A percentile compares a stretch with the other conserved stretches of the same genome.
These are phyloP conservation scores for Tubulanus polymorphus DNA, from an alignment of 2,888 invertebrate species.

Conservation along the genomic window DNA sequence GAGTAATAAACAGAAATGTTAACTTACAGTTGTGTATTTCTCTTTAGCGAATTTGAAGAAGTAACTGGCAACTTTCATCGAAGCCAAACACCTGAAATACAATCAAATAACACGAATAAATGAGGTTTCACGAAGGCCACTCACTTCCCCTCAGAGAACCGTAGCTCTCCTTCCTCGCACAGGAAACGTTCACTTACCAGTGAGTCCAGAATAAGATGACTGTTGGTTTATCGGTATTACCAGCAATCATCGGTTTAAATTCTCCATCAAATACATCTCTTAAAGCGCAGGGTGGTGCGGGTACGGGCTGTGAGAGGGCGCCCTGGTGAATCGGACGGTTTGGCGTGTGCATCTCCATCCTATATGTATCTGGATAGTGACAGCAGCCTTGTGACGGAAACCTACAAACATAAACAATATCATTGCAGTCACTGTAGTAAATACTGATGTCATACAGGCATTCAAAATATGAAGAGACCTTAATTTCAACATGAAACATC, in stretches of 20 bases:
- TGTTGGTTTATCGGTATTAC: slow-evolving; percentile 37
- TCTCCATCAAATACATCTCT: slow-evolving; percentile 48
- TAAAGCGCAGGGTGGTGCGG: slow-evolving; percentile 44
- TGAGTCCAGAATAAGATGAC: slow-evolving; percentile 51
- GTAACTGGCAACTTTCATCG: slow-evolving; percentile 38
- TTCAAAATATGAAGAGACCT: too few relatives aligned
- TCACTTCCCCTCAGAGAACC: slow-evolving; percentile 2
- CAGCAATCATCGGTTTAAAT: slow-evolving; percentile 40
- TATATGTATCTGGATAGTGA: slow-evolving; percentile 41
- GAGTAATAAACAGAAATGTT: too few relatives aligned
- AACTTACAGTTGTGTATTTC: slow-evolving; percentile 29
- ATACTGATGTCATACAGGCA: too few relatives aligned
- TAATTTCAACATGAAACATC: too few relatives aligned
- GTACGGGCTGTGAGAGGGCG: slow-evolving; percentile 40
- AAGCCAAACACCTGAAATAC: slow-evolving; percentile 37
- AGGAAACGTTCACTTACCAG: slow-evolving; percentile 29
- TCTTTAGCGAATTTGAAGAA: slow-evolving; percentile 44
- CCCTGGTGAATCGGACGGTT: slow-evolving; percentile 47
- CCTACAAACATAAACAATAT: slow-evolving; percentile 24
- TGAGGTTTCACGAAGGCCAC: background rate
- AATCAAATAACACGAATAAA: background rate
- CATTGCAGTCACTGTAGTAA: too few relatives aligned
- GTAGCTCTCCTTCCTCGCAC: background rate
- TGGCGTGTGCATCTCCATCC: slow-evolving; percentile 37
- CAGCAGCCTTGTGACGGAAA: slow-evolving; percentile 48